A percentile compares a stretch with the other conserved stretches of the same genome.
Evolutionary conservation across 2,888 invertebrate genomes (phyloP).

Genomic region (Patella pellucida): DNA sequence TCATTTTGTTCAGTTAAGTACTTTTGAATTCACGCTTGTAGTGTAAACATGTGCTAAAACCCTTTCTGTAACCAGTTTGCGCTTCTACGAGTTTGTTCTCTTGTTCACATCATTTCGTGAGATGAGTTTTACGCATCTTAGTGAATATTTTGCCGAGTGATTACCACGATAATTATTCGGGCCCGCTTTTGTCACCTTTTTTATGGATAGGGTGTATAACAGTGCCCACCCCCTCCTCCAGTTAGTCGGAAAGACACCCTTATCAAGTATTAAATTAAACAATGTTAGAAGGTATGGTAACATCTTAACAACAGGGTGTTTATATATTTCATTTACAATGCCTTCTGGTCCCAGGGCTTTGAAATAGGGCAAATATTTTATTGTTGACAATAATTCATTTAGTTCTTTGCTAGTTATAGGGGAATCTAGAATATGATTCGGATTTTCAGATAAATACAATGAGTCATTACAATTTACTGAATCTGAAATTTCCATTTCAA

Average conservation of each 20-base stretch:
- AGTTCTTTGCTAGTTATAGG: background rate
- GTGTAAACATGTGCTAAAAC: slow-evolving; percentile 10
- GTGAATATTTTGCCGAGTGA: slow-evolving; percentile 7
- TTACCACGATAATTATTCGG: background rate
- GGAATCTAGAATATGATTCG: background rate
- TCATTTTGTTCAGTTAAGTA: too few species aligned
- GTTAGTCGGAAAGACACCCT: slow-evolving; percentile 8
- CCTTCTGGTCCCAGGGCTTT: slow-evolving; percentile 18
- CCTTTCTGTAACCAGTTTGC: slow-evolving; percentile 10
- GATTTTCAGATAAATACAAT: background rate
- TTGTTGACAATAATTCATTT: background rate
- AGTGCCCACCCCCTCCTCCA: background rate
- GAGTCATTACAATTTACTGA: background rate
- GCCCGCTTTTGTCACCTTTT: background rate
- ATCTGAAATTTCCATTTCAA: background rate
- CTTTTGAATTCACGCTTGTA: background rate
- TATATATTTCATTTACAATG: slow-evolving; percentile 19
- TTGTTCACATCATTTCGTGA: slow-evolving; percentile 9
- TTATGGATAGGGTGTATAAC: slow-evolving; percentile 8
- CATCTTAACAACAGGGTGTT: slow-evolving; percentile 1
- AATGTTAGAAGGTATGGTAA: slow-evolving; percentile 2
- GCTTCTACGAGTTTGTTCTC: background rate
- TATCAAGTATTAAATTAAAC: background rate
- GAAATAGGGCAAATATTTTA: background rate
- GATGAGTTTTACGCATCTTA: background rate